phyloP scores from a whole-genome alignment of 2,113 vertebrate genomes.

The Ramphastos sulfuratus region DNA sequence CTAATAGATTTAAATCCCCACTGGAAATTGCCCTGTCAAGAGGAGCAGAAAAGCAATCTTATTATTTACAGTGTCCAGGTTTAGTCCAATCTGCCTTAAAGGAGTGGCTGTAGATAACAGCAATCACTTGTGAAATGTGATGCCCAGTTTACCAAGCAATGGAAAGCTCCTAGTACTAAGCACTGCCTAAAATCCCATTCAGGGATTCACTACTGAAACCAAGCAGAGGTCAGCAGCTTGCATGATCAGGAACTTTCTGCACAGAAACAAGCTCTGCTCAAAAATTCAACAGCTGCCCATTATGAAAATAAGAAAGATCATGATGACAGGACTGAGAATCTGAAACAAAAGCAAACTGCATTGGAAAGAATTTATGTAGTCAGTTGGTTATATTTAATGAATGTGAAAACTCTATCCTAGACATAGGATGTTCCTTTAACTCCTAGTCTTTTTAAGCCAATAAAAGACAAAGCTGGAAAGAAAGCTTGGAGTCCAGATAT shows the following conservation, averaged over 20 bases:
- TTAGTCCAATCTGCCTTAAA: not conserved
- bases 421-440: not conserved
- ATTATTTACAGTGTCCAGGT: not conserved
- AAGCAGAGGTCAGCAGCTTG: not conserved
- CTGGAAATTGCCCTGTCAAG: not conserved
- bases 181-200: not conserved
- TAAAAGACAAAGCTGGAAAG: conserved; percentile 21
- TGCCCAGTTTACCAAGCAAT: not conserved
- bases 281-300: not conserved
- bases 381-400: not conserved
- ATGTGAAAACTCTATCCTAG: not conserved
- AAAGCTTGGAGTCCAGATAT: not conserved
- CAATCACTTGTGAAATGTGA: not conserved
- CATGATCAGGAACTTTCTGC: not conserved
- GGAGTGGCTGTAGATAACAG: not conserved
- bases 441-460: not conserved
- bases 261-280: not conserved
- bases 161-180: not conserved
- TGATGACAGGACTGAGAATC: not conserved
- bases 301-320: not conserved
- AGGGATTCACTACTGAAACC: not conserved
- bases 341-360: not conserved
- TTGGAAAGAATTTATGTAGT: not conserved
- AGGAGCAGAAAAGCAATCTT: not conserved
- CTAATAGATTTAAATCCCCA: not conserved